A percentile compares a stretch with the other conserved stretches of the same genome.
Conservation (phyloP, 2,113 vertebrate species). For the Cheilinus undulatus region DNA sequence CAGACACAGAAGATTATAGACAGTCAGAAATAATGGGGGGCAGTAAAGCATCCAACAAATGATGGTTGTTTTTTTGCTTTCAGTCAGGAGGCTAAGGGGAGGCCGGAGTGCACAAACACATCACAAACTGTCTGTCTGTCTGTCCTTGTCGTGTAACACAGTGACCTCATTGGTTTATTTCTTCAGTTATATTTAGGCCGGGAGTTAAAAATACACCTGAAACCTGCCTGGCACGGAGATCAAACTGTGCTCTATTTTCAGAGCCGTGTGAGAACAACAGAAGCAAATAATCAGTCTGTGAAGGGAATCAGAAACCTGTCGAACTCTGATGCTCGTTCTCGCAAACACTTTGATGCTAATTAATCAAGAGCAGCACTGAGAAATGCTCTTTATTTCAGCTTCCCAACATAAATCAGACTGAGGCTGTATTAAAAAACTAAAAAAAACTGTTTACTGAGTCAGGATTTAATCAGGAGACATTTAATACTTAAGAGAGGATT, state of each 20-base stretch:
- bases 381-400: not conserved
- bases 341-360: not conserved
- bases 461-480: no score
- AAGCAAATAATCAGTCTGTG: not conserved
- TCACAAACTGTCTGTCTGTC: constrained; percentile 50
- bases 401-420: not conserved
- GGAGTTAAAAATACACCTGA: constrained; percentile 10
- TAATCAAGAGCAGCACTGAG: not conserved
- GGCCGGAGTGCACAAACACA: constrained; percentile 90
- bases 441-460: not conserved
- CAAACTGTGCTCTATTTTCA: constrained; percentile 14
- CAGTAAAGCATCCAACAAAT: constrained; percentile 94
- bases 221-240: not conserved
- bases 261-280: constrained; percentile 1
- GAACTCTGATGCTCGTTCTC: not conserved
- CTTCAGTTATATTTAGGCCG: constrained; percentile 1
- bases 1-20: constrained; percentile 99
- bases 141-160: not conserved
- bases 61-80: constrained; percentile 79
- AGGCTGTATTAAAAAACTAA: not conserved
- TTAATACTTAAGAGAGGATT: no score
- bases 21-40: constrained; percentile 92
- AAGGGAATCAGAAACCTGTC: constrained; percentile 10
- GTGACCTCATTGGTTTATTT: not conserved
- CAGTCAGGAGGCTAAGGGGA: constrained; percentile 83